Conservation (phyloP, 1,140 invertebrate genomes). For the Harpegnathos saltator region DNA sequence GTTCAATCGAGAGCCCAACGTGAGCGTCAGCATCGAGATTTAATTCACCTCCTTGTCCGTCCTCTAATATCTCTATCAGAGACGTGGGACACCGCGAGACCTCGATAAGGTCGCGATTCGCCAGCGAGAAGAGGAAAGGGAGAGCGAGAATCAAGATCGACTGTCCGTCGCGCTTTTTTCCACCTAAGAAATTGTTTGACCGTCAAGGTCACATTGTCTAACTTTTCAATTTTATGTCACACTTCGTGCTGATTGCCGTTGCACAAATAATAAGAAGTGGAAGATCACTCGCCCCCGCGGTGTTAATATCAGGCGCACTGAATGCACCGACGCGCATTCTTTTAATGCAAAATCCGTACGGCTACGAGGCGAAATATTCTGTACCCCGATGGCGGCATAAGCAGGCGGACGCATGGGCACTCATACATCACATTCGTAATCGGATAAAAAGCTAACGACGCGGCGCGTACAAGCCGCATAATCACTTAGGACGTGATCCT, state of each 20-base stretch:
- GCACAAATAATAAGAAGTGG: not conserved
- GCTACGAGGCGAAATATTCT: not conserved
- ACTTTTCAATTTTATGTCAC: not conserved
- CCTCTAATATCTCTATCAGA: constrained; percentile 43
- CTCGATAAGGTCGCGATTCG: constrained; percentile 2
- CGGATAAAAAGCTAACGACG: constrained; percentile 62
- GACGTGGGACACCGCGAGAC: not conserved
- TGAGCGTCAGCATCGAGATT: constrained; percentile 60
- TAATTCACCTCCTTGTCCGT: constrained; percentile 27
- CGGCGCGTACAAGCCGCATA: constrained; percentile 59
- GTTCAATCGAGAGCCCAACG: constrained; percentile 69
- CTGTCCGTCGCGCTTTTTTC: too few species aligned
- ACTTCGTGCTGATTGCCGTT: not conserved
- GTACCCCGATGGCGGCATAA: constrained; percentile 17
- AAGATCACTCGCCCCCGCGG: too few species aligned
- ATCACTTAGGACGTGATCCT: constrained; percentile 57
- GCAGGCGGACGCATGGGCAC: constrained; percentile 24
- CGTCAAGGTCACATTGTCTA: too few species aligned
- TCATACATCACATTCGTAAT: constrained; percentile 56
- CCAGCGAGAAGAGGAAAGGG: not conserved
- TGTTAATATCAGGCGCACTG: too few species aligned
- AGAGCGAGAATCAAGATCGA: not conserved
- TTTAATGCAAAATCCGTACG: not conserved
- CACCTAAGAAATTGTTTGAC: too few species aligned
- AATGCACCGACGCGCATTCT: too few species aligned